phyloP scores from a whole-genome alignment of 2,888 invertebrate genomes.

The Dendrolimus houi region DNA sequence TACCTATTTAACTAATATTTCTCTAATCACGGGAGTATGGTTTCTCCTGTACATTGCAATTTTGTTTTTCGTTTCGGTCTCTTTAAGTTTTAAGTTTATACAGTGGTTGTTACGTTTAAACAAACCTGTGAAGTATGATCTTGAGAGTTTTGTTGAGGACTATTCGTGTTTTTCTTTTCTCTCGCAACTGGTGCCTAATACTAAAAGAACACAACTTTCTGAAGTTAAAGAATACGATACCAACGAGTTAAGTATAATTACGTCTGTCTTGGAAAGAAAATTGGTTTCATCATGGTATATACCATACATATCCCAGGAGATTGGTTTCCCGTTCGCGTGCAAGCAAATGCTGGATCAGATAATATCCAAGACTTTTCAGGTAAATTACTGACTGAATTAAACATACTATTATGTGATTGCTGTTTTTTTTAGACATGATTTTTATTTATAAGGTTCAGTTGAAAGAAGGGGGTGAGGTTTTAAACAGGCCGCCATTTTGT shows the following conservation, averaged over 20 bases:
- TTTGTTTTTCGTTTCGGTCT: conserved; percentile 58
- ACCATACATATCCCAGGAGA: conserved; percentile 63
- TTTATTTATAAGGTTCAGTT: no score
- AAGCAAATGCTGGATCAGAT: conserved; percentile 70
- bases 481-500: no score
- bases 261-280: conserved; percentile 59
- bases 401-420: no score
- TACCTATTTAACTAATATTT: conserved; percentile 55
- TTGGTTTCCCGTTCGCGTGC: conserved; percentile 68
- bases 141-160: conserved; percentile 34
- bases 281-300: conserved; percentile 69
- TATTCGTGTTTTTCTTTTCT: conserved; percentile 41
- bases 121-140: conserved; percentile 65
- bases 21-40: conserved; percentile 58
- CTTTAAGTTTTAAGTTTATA: conserved; percentile 67
- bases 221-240: conserved; percentile 55
- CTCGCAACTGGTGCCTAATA: conserved; percentile 28
- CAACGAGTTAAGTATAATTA: conserved; percentile 62
- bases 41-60: conserved; percentile 52
- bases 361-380: conserved; percentile 64
- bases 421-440: no score
- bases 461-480: no score
- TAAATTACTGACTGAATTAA: conserved; percentile 16
- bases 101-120: conserved; percentile 71
- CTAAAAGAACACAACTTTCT: conserved; percentile 15